Base-by-base conservation (phyloP, 1,140 invertebrate species). In the Magallana ariakensis region DNA sequence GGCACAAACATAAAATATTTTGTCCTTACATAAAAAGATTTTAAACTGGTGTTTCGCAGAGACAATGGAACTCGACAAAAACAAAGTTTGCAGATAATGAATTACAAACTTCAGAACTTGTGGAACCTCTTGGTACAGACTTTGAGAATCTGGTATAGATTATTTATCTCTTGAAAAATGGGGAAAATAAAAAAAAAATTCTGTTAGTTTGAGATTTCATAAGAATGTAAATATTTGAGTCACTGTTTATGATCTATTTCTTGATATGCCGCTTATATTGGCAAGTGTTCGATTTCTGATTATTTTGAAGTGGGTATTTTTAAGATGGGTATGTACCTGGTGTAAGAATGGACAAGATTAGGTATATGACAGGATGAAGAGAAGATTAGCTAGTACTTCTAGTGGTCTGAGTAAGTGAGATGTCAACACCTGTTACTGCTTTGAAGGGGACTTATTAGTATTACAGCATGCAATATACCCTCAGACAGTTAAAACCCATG, bases 351-450 rank as follows among this genome's bases (percentile, higher is more conserved):
- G 10, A 26, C 8, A 33, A 13, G 22, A 13, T 75, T 75, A 46
- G 33, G 33, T 46, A 46, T 46, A 26, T 33, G 22, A 75, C 66
- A 75, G 19, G 66, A 11, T 33, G 9, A 13, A 26, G 10, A 75
- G 66, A 75, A 75, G 33, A 46, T 13, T 75, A 75, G 66, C 33
- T 26, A 75, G 66, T 75, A 22, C 66, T 75, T 26, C 15, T 13
- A 75, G 66, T 75, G 33, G 11, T 22, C 66, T 26, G 22, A 26
- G 13, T 26, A 75, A 75, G 66, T 33, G 66, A 75, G 66, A 75
- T 75, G 66, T 75, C 66, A 75, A 75, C 66, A 75, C 66, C 66
- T 75, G 66, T 75, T 33, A 75, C 19, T 75, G 33, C 22, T 75
- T 13, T 22, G 9, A 26, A 13, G 22, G 13, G 66, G 22, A 75